Evolutionary conservation across 2,888 invertebrate genomes (phyloP).

Genomic region (Cryptocheilus praepositus): DNA sequence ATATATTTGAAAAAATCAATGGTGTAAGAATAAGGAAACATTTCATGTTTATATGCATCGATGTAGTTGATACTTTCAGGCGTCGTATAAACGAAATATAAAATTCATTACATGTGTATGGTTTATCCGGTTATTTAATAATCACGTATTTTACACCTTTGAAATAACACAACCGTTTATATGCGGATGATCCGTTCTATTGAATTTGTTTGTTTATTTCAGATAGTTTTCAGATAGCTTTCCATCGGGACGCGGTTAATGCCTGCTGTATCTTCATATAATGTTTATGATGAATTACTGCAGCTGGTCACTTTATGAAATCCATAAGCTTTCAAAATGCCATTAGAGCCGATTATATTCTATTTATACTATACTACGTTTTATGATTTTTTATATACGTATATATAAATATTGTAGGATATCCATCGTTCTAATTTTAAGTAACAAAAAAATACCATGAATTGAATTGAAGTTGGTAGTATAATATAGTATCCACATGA

Average conservation of each 20-base stretch:
- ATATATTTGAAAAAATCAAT: conserved; percentile 61
- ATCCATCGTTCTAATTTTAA: conserved; percentile 59
- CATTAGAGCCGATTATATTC: conserved; percentile 52
- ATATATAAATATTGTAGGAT: conserved; percentile 58
- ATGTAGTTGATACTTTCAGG: conserved; percentile 54
- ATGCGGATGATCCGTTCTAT: conserved; percentile 58
- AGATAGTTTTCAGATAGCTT: conserved; percentile 75
- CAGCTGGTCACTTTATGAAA: conserved; percentile 61
- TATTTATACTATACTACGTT: conserved; percentile 54
- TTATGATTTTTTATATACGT: conserved; percentile 46
- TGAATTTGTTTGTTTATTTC: conserved; percentile 73
- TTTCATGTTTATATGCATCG: conserved; percentile 33
- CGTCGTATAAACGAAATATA: conserved; percentile 22
- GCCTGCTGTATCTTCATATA: conserved; percentile 71
- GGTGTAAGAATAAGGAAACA: conserved; percentile 66
- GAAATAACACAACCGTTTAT: conserved; percentile 55
- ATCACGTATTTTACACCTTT: conserved; percentile 68
- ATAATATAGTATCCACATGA: conserved; percentile 52
- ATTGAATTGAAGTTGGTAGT: conserved; percentile 51
- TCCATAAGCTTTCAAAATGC: conserved; percentile 49
- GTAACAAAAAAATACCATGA: conserved; percentile 51
- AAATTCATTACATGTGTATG: conserved; percentile 39
- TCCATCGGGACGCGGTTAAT: conserved; percentile 72
- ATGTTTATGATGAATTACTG: conserved; percentile 56
- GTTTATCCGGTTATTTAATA: conserved; percentile 41